Conservation (phyloP, 2,888 invertebrate species). For the Drosophila mimica region DNA sequence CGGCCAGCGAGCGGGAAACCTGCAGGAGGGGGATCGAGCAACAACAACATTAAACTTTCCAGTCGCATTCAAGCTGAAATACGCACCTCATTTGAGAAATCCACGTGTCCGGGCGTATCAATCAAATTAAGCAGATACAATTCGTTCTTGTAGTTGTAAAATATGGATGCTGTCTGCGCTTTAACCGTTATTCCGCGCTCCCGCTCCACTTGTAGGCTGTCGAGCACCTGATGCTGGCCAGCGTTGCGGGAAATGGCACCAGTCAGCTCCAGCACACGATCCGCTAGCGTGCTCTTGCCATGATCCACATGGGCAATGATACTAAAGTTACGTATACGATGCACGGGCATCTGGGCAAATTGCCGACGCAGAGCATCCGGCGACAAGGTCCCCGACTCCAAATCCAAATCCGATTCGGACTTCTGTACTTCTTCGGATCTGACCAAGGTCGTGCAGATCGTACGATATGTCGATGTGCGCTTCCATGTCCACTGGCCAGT, state of each 20-base stretch:
- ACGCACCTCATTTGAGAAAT: constrained; percentile 96
- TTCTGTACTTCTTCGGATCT: background rate
- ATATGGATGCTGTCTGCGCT: constrained; percentile 96
- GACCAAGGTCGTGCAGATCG: constrained; percentile 30
- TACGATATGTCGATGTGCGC: constrained; percentile 24
- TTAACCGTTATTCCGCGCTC: constrained; percentile 99
- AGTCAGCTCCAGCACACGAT: constrained; percentile 96
- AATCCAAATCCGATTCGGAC: background rate
- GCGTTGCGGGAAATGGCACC: constrained; percentile 90
- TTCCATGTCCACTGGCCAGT: constrained; percentile 30
- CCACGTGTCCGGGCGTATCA: constrained; percentile 99
- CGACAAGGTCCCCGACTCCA: constrained; percentile 8
- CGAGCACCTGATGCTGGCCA: constrained; percentile 90
- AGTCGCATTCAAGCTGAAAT: background rate
- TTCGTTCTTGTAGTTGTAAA: constrained; percentile 89
- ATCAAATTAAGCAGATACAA: constrained; percentile 96
- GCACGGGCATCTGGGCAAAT: constrained; percentile 75
- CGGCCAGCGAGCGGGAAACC: constrained; percentile 94
- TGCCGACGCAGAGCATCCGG: constrained; percentile 53
- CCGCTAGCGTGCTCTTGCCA: constrained; percentile 98
- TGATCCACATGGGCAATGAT: constrained; percentile 99
- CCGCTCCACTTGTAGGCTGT: constrained; percentile 93
- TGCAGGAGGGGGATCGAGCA: constrained; percentile 63
- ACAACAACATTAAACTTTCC: background rate
- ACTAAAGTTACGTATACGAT: constrained; percentile 94